Evolutionary conservation across 2,797 vertebrate species (phyloP).

Genomic region (Toxotes lorentzi): DNA sequence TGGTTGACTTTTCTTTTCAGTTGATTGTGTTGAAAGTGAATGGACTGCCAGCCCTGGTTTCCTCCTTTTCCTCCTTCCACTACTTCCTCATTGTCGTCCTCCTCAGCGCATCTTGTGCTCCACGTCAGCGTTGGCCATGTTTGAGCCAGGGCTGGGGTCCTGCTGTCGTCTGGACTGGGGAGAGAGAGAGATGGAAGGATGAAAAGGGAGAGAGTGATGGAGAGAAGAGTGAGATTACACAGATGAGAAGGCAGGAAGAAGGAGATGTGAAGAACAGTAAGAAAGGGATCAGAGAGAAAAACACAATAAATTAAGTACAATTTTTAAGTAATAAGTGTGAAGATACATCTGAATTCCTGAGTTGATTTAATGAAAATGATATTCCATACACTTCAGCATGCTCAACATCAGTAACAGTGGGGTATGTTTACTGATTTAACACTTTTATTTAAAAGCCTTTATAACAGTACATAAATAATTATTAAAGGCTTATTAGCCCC

Average conservation of each 20-base stretch:
- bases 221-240: background rate
- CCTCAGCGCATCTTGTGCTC: slow-evolving; percentile 95
- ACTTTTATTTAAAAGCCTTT: background rate
- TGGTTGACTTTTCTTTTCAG: slow-evolving; percentile 16
- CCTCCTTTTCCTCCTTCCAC: slow-evolving; percentile 40
- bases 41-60: slow-evolving; percentile 38
- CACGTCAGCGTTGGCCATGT: slow-evolving; percentile 91
- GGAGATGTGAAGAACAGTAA: background rate
- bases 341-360: background rate
- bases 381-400: background rate
- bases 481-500: background rate
- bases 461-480: background rate
- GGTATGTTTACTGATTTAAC: background rate
- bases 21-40: slow-evolving; percentile 71
- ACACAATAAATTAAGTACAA: slow-evolving; percentile 70
- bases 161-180: slow-evolving; percentile 97
- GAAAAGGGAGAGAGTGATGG: slow-evolving; percentile 10
- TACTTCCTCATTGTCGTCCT: slow-evolving; percentile 36
- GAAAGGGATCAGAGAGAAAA: slow-evolving; percentile 32
- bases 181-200: slow-evolving; percentile 70
- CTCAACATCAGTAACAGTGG: background rate
- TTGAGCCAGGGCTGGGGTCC: slow-evolving; percentile 96
- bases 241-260: background rate
- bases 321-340: background rate
- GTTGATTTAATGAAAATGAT: background rate